phyloP scores from a whole-genome alignment of 2,888 invertebrate genomes.

The Escarpia spicata region DNA sequence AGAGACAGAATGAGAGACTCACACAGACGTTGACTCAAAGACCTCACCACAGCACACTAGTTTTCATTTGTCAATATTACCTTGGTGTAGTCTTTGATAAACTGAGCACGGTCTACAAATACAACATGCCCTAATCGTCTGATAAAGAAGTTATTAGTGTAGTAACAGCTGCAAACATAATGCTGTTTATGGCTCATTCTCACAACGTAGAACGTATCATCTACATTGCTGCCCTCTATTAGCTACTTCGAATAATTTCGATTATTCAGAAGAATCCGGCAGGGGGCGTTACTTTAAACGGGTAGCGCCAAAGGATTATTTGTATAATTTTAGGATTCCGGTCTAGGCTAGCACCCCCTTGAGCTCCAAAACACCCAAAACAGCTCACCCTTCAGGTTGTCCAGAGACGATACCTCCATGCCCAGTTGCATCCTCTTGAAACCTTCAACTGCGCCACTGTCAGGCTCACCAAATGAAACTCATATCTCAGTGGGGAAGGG shows the following conservation, averaged over 20 bases:
- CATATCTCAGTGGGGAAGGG: no score
- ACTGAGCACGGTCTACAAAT: constrained; percentile 6
- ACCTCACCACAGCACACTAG: neutral
- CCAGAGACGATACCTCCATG: no score
- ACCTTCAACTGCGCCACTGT: no score
- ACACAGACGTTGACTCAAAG: neutral
- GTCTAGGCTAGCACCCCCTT: no score
- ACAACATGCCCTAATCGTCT: neutral
- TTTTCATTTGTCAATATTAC: neutral
- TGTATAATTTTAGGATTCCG: no score
- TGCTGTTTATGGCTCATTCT: neutral
- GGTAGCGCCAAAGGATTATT: no score
- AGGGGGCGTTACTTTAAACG: neutral
- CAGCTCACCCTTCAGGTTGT: no score
- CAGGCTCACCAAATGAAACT: no score
- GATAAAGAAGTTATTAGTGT: neutral
- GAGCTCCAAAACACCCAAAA: no score
- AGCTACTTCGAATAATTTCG: neutral
- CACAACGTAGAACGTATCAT: neutral
- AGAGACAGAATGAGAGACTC: neutral
- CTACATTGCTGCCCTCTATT: neutral
- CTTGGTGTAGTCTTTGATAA: neutral
- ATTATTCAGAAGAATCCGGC: neutral
- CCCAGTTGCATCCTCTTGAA: no score
- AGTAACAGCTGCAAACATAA: neutral